Evolutionary conservation across 2,888 invertebrate genomes (phyloP).

Genomic region (Drosophila kuntzei): DNA sequence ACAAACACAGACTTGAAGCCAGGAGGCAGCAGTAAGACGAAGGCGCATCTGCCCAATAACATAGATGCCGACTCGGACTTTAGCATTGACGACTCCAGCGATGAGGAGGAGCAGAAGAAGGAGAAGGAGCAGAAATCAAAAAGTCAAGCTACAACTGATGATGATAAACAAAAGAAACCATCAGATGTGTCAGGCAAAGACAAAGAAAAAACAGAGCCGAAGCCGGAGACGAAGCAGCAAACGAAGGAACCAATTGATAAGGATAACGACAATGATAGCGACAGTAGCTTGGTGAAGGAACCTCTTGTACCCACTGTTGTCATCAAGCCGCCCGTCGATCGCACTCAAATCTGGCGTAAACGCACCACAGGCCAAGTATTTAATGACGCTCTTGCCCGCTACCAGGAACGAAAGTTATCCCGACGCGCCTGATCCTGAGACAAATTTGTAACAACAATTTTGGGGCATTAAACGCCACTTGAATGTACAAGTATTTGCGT

Average conservation of each 20-base stretch:
- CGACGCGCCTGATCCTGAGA: constrained; percentile 30
- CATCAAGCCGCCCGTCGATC: constrained; percentile 50
- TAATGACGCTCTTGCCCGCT: constrained; percentile 91
- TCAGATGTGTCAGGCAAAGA: background rate
- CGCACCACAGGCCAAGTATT: constrained; percentile 92
- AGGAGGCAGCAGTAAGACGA: constrained; percentile 47
- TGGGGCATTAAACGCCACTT: constrained; percentile 18
- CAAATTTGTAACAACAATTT: constrained; percentile 12
- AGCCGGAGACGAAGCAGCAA: background rate
- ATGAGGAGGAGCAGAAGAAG: constrained; percentile 66
- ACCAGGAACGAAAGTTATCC: constrained; percentile 90
- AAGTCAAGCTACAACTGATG: background rate
- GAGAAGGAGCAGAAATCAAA: background rate
- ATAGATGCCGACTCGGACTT: constrained; percentile 91
- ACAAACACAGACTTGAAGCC: constrained; percentile 80
- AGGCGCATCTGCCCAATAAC: constrained; percentile 87
- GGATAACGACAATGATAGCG: background rate
- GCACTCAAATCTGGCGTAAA: constrained; percentile 90
- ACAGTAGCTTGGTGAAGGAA: background rate
- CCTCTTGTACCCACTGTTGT: constrained; percentile 15
- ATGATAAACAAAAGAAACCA: constrained; percentile 1
- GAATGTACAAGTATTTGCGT: constrained; percentile 16
- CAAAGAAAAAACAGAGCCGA: constrained; percentile 8
- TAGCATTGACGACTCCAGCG: constrained; percentile 87
- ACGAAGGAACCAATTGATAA: too few relatives aligned